phyloP scores from a whole-genome alignment of 2,888 invertebrate species.

The Coleophora flavipennella region DNA sequence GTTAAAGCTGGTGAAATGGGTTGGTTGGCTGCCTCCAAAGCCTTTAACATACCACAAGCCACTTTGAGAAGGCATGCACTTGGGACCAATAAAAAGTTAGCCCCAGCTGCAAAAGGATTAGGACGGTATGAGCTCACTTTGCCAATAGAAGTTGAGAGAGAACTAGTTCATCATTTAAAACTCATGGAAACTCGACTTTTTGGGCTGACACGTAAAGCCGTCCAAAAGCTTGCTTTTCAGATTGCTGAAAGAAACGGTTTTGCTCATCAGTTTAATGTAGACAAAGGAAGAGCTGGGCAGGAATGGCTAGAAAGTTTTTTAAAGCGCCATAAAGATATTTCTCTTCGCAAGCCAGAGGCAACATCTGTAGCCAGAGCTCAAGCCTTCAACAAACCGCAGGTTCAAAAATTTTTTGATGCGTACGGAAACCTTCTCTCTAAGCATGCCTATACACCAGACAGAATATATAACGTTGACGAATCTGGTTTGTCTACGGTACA shows the following conservation, averaged over 20 bases:
- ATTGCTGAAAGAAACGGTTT: slow-evolving; percentile 10
- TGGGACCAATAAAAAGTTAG: too few relatives aligned
- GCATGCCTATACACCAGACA: too few relatives aligned
- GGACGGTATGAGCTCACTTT: too few relatives aligned
- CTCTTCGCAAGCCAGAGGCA: slow-evolving; percentile 6
- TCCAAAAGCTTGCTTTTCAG: slow-evolving; percentile 7
- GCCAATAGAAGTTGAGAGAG: too few relatives aligned
- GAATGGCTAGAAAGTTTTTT: slow-evolving; percentile 8
- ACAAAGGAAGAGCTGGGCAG: slow-evolving; percentile 8
- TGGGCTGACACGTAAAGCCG: slow-evolving; percentile 5
- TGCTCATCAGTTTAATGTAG: slow-evolving; percentile 2
- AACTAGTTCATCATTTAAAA: slow-evolving; percentile 9
- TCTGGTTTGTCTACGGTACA: too few relatives aligned
- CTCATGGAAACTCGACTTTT: slow-evolving; percentile 4
- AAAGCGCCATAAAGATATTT: slow-evolving; percentile 6
- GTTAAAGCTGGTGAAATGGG: too few relatives aligned
- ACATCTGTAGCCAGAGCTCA: slow-evolving; percentile 9
- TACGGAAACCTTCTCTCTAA: too few relatives aligned
- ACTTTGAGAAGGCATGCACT: too few relatives aligned
- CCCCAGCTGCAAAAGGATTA: too few relatives aligned
- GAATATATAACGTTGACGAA: too few relatives aligned
- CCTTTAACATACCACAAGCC: too few relatives aligned
- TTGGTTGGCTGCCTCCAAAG: too few relatives aligned
- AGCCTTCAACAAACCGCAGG: slow-evolving; percentile 9
- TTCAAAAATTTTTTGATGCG: slow-evolving; percentile 6